Evolutionary conservation across 2,888 invertebrate genomes (phyloP), one percentile per base, ranked within the genome.

Genomic region (Julus scanicus): DNA sequence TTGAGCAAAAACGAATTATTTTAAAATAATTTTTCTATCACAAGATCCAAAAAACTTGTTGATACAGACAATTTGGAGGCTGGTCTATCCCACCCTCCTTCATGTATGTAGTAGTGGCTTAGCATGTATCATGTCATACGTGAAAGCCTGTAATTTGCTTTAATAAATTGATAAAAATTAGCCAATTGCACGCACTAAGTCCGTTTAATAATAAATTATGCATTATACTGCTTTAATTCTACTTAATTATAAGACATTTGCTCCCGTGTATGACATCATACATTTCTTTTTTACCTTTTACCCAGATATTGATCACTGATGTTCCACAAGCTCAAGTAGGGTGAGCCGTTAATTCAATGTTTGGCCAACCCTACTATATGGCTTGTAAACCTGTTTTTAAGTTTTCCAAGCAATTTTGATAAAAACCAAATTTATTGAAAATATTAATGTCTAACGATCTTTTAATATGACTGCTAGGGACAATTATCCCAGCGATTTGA

Each of bases 401-500:
- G n/a, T 8, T n/a, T 63, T 71, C 71, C 71, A 71, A 71, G 29
- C 13, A 71, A 71, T 29, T 29, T 71, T 71, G 71, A 71, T 71
- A 71, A 71, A 71, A 71, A 11, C 9, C 29, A 71, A 63, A 63
- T 8, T 63, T 63, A 20, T 20, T 63, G 6, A 6, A 63, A 63
- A 9, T 53, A 63, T 29, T 71, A 71, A 71, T 11, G 6, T 11
- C 2, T 29, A 71, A 71, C 29, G 29, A 71, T 71, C 29, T 71
- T 63, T 63, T n/a, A 6, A 63, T 20, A 71, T 71, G 29, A 63
- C 29, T 71, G 71, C 71, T 71, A 71, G 71, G 71, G 71, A 29
- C 29, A 71, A 71, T 29, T 71, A 71, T 71, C 71, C 71, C 29
- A 71, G 84, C 48, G 37, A 84, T 84, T 84, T 84, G 84, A 84